Percentiles rank a stretch among this genome's conserved stretches.
phyloP scores from a whole-genome alignment of 2,797 vertebrate species.

The Psittacula derbiana region DNA sequence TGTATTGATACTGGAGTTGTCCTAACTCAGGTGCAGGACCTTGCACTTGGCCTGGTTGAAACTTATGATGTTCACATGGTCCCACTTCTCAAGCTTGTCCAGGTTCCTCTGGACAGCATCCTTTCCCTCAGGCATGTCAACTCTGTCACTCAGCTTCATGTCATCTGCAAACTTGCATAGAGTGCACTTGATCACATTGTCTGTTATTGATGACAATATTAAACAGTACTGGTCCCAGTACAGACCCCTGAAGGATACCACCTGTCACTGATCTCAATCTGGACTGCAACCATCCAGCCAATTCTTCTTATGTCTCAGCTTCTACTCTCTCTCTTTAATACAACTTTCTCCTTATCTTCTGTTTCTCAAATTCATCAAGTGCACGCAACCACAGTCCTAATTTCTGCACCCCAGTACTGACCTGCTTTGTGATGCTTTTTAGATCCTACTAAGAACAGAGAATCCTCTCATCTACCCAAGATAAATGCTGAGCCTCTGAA shows the following conservation, averaged over 20 bases:
- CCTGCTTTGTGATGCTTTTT: not conserved
- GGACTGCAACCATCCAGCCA: not conserved
- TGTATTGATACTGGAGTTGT: not conserved
- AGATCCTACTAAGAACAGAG: not conserved
- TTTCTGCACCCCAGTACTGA: not conserved
- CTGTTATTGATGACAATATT: not conserved
- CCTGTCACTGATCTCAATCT: not conserved
- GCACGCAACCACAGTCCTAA: not conserved
- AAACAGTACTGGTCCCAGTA: not conserved
- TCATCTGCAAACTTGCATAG: not conserved
- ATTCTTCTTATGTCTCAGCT: not conserved
- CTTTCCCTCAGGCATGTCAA: fast-evolving
- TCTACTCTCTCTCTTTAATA: not conserved
- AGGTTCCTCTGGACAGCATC: not conserved
- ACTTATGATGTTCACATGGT: fast-evolving
- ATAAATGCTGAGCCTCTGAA: not conserved
- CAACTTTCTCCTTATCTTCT: not conserved
- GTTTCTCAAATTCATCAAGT: not conserved
- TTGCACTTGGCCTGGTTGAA: not conserved
- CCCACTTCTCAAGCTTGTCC: not conserved
- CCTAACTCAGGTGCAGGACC: fast-evolving
- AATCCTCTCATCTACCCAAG: not conserved
- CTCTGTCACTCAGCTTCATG: not conserved
- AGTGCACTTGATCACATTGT: fast-evolving
- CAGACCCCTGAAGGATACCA: fast-evolving